These are phyloP conservation scores for Chloroclystis v-ata DNA, from an alignment of 2,888 invertebrate species.

Conservation along the genomic window DNA sequence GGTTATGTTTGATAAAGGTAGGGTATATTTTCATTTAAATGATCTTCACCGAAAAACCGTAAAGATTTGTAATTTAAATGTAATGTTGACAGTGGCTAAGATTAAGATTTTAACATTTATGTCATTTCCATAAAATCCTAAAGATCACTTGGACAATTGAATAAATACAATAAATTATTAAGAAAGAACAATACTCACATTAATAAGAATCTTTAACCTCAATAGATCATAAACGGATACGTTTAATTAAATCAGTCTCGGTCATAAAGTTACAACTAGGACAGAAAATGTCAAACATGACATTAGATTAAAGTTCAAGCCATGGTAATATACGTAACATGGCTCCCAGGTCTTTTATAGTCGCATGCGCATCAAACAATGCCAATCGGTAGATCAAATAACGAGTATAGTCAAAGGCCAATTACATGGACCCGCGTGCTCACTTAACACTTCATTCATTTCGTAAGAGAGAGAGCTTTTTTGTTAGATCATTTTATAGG, in stretches of 20 bases:
- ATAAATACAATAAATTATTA: too few relatives aligned
- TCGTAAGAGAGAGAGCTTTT: slow-evolving; percentile 47
- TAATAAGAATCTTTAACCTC: background rate
- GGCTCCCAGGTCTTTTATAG: background rate
- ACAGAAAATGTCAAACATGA: slow-evolving; percentile 18
- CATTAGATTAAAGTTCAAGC: slow-evolving; percentile 14
- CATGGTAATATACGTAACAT: slow-evolving; percentile 3
- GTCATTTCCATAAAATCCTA: background rate
- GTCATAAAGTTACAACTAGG: slow-evolving; percentile 15
- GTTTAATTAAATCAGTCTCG: slow-evolving; percentile 5
- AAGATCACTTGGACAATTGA: background rate
- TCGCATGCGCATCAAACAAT: slow-evolving; percentile 9
- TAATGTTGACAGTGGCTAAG: too few relatives aligned
- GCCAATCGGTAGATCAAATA: slow-evolving; percentile 8
- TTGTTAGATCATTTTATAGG: slow-evolving; percentile 25
- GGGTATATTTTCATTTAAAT: too few relatives aligned
- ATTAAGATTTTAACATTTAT: too few relatives aligned
- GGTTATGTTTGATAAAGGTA: background rate
- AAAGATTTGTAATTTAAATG: too few relatives aligned
- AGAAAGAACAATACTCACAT: too few relatives aligned
- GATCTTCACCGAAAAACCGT: too few relatives aligned
- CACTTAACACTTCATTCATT: slow-evolving; percentile 37
- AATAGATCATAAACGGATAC: background rate
- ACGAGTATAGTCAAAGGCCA: slow-evolving; percentile 20
- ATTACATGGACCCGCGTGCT: slow-evolving; percentile 27